Evolutionary conservation across 2,888 invertebrate genomes (phyloP).

Genomic region (Pilophorus perplexus): DNA sequence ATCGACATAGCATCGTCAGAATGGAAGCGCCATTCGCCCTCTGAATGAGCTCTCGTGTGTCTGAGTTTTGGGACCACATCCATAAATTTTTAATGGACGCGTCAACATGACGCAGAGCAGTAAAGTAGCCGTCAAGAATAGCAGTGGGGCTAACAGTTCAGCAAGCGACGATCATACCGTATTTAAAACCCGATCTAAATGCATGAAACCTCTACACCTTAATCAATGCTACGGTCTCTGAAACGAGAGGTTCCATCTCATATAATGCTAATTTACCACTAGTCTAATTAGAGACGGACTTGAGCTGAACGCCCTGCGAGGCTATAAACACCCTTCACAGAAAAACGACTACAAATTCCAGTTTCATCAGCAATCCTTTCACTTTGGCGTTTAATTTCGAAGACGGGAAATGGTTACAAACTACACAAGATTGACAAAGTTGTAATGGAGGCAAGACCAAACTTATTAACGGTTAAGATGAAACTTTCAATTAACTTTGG

Average conservation of each 20-base stretch:
- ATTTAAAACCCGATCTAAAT: slow-evolving; percentile 21
- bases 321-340: too few species aligned
- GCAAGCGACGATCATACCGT: slow-evolving; percentile 14
- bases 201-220: slow-evolving; percentile 12
- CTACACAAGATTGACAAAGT: slow-evolving; percentile 38
- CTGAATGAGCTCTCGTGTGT: not conserved
- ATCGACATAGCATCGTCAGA: slow-evolving; percentile 3
- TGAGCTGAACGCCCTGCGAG: too few species aligned
- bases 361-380: too few species aligned
- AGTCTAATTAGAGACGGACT: too few species aligned
- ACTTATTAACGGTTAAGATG: slow-evolving; percentile 38
- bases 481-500: slow-evolving; percentile 33
- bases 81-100: slow-evolving; percentile 4
- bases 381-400: too few species aligned
- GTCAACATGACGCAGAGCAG: slow-evolving; percentile 7
- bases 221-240: not conserved
- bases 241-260: not conserved
- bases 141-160: not conserved
- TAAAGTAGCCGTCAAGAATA: not conserved
- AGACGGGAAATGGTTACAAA: too few species aligned
- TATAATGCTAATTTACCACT: too few species aligned
- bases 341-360: too few species aligned
- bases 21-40: not conserved
- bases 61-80: slow-evolving; percentile 3
- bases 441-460: slow-evolving; percentile 3